Base-by-base conservation (phyloP, 2,113 vertebrate genomes). In the Clarias magur region DNA sequence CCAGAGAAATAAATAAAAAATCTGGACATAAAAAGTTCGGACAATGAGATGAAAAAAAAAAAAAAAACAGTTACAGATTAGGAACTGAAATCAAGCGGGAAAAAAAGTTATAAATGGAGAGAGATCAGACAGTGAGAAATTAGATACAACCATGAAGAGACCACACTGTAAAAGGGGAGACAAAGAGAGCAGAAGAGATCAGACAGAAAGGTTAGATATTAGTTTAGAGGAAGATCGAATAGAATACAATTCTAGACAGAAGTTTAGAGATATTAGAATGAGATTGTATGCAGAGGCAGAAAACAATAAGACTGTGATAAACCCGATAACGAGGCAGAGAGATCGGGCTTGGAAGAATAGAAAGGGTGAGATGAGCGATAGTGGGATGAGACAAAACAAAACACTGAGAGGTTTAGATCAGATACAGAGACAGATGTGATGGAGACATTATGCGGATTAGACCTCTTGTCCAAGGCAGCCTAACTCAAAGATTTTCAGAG, bases 401-500 rank as follows among this genome's bases (percentile, higher is more conserved):
- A 48, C 23, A 48, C 72, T 21, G 9, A 23, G 9, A 70, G 8
- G 8, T 70, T 2, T 70, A 5, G 72, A 53, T 53, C 21, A 48
- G 72, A 75, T 53, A 75, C 17, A 73, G 42, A 53, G 19, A 53
- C 19, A 23, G 27, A 70, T 6, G 27, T 38, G 67, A 34, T 34
- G 4, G 27, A 25, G 38, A 75, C 42, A 76, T 23, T 15, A 25
- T 4, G 42, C 19, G 11, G 75, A 78, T 53, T 76, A 25, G 42
- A 76, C 73, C 23, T 54, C 79, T 73, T 57, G 59, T 86, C 30
- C 65, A 27, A 70, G 16, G 79, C 85, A 67, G 38, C 16, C 10
- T 54, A 21, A 54, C 30, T 84, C 42, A 48, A 73, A 48, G 9
- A 75, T 25, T 25, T 25, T 48, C 38, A 42, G 53, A 48, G 38